These are phyloP conservation scores for Megaceryle torquata DNA, from an alignment of 2,113 vertebrate species.

Conservation along the genomic window DNA sequence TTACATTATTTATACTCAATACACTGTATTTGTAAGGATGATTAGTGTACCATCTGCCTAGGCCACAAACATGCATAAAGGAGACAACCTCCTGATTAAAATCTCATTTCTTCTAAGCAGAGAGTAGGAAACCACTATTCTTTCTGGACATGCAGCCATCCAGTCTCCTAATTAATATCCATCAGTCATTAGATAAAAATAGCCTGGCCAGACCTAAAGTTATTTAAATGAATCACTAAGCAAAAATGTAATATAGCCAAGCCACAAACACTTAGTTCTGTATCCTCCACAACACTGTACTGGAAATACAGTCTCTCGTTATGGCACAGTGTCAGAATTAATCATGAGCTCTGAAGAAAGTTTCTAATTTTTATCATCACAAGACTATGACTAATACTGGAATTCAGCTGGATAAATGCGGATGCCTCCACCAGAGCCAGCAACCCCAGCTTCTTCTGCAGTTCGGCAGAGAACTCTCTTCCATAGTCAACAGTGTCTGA, in stretches of 20 bases:
- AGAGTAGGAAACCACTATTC: not conserved
- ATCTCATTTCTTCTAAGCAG: not conserved
- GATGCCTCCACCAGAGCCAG: not conserved
- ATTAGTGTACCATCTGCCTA: slow-evolving; percentile 26
- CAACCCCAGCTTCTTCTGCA: not conserved
- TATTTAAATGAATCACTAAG: not conserved
- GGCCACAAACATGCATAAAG: slow-evolving; percentile 1
- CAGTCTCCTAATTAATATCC: slow-evolving; percentile 32
- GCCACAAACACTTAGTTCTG: not conserved
- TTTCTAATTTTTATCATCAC: not conserved
- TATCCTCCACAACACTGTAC: not conserved
- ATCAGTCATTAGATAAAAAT: not conserved
- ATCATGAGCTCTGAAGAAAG: not conserved
- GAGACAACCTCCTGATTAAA: slow-evolving; percentile 23
- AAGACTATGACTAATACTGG: not conserved
- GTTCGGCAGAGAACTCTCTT: not conserved
- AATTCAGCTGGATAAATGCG: not conserved
- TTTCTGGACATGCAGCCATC: slow-evolving; percentile 12
- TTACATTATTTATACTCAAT: slow-evolving; percentile 21
- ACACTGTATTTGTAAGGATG: not conserved
- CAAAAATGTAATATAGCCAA: not conserved
- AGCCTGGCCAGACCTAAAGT: not conserved
- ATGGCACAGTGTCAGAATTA: not conserved
- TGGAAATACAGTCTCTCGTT: not conserved
- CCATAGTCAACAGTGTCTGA: not conserved